Percentiles rank a stretch among this genome's conserved stretches.
These are phyloP conservation scores for Apis mellifera DNA, from an alignment of 1,140 invertebrate species.

Conservation along the genomic window DNA sequence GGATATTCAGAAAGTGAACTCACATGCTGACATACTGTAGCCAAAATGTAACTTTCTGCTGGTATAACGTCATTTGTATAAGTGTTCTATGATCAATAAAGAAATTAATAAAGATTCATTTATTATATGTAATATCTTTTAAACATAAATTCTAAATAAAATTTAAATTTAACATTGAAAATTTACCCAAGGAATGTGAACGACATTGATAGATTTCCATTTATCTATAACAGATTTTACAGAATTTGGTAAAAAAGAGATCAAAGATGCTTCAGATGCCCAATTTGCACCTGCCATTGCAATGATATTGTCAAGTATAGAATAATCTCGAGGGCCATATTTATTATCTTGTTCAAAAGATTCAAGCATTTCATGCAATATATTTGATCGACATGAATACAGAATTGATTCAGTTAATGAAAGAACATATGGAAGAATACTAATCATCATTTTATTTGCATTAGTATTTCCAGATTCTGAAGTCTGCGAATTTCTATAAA, in stretches of 20 bases:
- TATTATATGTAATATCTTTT: background rate
- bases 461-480: slow-evolving; percentile 67
- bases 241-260: slow-evolving; percentile 82
- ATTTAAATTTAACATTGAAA: background rate
- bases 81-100: slow-evolving; percentile 82
- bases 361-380: slow-evolving; percentile 83
- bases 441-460: slow-evolving; percentile 79
- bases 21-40: slow-evolving; percentile 83
- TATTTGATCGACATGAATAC: slow-evolving; percentile 79
- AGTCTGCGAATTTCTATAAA: slow-evolving; percentile 58
- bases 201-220: slow-evolving; percentile 83
- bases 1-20: slow-evolving; percentile 83
- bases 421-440: slow-evolving; percentile 85
- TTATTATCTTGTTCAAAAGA: slow-evolving; percentile 79
- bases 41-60: slow-evolving; percentile 89
- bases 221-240: slow-evolving; percentile 84
- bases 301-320: slow-evolving; percentile 83
- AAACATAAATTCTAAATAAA: too few species aligned
- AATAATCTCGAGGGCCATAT: slow-evolving; percentile 81
- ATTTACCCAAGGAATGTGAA: slow-evolving; percentile 81
- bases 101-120: too few species aligned
- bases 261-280: slow-evolving; percentile 82
- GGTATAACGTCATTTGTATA: slow-evolving; percentile 91
- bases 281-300: slow-evolving; percentile 83
- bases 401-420: slow-evolving; percentile 84